phyloP scores from a whole-genome alignment of 2,888 invertebrate genomes.

The Lissonota sp. region DNA sequence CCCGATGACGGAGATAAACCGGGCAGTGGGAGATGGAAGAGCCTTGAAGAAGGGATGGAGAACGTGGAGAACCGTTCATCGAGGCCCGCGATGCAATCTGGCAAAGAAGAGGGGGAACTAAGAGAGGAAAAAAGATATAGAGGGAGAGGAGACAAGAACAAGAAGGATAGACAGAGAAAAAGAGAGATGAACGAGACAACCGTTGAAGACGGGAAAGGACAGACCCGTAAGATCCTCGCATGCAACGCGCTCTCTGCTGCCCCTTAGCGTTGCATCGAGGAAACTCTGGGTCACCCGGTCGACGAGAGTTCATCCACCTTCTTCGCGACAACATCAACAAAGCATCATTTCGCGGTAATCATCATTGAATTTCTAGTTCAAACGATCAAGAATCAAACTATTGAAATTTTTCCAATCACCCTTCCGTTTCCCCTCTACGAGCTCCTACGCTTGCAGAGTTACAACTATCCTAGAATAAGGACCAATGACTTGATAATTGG shows the following conservation, averaged over 20 bases:
- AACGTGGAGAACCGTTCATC: conserved; percentile 38
- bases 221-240: conserved; percentile 49
- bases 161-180: conserved; percentile 3
- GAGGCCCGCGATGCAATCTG: conserved; percentile 35
- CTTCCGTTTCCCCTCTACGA: too few species aligned
- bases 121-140: conserved; percentile 19
- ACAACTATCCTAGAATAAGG: too few species aligned
- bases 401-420: too few species aligned
- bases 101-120: conserved; percentile 16
- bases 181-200: conserved; percentile 47
- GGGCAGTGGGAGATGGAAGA: conserved; percentile 13
- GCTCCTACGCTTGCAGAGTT: too few species aligned
- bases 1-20: too few species aligned
- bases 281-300: conserved; percentile 77
- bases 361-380: neutral
- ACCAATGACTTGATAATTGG: too few species aligned
- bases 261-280: conserved; percentile 48
- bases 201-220: conserved; percentile 49
- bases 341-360: conserved; percentile 15
- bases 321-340: conserved; percentile 57
- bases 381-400: neutral
- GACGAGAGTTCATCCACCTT: conserved; percentile 71
- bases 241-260: conserved; percentile 29
- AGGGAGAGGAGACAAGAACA: conserved; percentile 35
- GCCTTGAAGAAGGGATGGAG: conserved; percentile 21